These are phyloP conservation scores for Petrocephalus microphthalmus DNA, from an alignment of 2,113 vertebrate genomes.

Conservation along the genomic window DNA sequence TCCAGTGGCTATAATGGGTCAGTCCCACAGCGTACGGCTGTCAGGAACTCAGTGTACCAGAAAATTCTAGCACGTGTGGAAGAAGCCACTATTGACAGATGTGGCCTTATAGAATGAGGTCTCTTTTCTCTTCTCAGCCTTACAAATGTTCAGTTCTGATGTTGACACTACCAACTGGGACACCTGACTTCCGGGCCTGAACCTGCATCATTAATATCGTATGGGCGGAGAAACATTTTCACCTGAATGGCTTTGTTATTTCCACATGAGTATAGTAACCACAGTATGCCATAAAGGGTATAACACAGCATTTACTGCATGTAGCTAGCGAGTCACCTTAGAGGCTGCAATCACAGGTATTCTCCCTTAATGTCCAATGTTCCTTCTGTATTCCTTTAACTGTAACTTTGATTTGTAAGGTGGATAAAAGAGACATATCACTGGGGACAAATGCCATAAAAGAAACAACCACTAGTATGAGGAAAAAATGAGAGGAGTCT, in stretches of 20 bases:
- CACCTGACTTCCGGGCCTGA: neutral
- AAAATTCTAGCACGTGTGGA: neutral
- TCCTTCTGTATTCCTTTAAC: neutral
- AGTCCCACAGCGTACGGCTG: neutral
- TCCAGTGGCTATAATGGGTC: neutral
- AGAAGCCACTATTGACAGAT: neutral
- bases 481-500: neutral
- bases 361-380: neutral
- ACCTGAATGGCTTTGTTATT: neutral
- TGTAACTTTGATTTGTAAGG: neutral
- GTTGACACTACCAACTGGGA: neutral
- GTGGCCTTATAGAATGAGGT: neutral
- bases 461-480: neutral
- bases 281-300: neutral
- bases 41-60: neutral
- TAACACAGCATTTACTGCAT: neutral
- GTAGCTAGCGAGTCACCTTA: neutral
- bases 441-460: neutral
- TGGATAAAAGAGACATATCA: neutral
- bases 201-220: neutral
- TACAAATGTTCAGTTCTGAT: neutral
- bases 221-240: neutral
- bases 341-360: neutral
- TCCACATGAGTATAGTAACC: neutral
- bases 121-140: neutral